These are phyloP conservation scores for Potamarius usumacintae DNA, from an alignment of 2,113 vertebrate species.

Conservation along the genomic window DNA sequence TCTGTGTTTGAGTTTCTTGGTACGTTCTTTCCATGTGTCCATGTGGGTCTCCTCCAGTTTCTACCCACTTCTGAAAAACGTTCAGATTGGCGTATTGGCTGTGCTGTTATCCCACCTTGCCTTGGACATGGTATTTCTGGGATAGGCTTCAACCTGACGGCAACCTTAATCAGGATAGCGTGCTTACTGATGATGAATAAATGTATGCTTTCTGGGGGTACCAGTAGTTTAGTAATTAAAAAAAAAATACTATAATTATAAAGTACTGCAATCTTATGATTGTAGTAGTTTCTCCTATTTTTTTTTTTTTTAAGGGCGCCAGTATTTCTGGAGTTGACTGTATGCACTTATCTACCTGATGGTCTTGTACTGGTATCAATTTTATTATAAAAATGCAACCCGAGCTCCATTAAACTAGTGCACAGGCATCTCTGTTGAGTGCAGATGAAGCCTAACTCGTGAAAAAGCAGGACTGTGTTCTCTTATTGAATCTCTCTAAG, in stretches of 20 bases:
- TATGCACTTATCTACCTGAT: slow-evolving; percentile 28
- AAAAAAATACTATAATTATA: background rate
- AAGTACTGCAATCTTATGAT: background rate
- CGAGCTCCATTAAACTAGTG: slow-evolving; percentile 36
- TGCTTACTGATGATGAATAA: background rate
- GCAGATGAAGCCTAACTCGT: background rate
- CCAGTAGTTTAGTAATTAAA: background rate
- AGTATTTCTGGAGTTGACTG: background rate
- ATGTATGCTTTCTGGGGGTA: background rate
- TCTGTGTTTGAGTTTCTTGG: background rate
- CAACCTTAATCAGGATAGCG: background rate
- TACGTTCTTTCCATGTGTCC: background rate
- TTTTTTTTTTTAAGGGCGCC: background rate
- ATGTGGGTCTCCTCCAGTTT: background rate
- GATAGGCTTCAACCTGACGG: background rate
- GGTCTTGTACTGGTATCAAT: slow-evolving; percentile 25
- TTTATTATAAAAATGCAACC: slow-evolving; percentile 50
- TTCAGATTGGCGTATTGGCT: background rate
- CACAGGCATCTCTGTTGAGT: slow-evolving; percentile 7
- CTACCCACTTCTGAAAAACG: background rate
- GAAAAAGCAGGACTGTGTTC: slow-evolving; percentile 12
- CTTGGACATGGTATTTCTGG: background rate
- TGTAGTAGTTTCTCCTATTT: background rate
- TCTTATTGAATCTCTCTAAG: slow-evolving; percentile 47
- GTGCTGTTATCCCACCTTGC: background rate